Base-by-base conservation (phyloP, 2,113 vertebrate genomes). In the Vanacampus margaritifer region DNA sequence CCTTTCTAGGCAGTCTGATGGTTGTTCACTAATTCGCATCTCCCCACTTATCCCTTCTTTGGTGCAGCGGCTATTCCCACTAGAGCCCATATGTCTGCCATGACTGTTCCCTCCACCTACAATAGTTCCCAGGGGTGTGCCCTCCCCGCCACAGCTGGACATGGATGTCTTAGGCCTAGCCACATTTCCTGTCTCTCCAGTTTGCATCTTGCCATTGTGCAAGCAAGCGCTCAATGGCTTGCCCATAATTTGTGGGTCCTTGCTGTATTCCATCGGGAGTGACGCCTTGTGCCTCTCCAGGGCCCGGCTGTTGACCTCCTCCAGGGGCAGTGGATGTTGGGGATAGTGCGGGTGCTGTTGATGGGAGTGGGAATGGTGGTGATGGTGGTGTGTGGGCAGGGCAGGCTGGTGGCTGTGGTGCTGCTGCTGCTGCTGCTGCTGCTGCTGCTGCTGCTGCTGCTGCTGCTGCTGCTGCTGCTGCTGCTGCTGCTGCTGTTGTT, bases 161-260 rank as follows among this genome's bases (percentile, higher is more conserved):
- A 95, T 90, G 0, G 92, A 67, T 0, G 89, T 81, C 68, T 94
- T 94, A 21, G 79, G 28, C 41, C 77, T 85, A 28, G 82, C 53
- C 36, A 71, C 78, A 64, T 69, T 62, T 84, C 89, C 86, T 19
- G 86, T 23, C 21, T 96, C 95, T 0, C 94, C 92, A 0, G 94
- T 94, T 82, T 94, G 91, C 76, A 94, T 92, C 88, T 97, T 98
- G 83, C 94, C 88, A 62, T 93, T 95, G 83, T 95, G 93, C 77
- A 96, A 89, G 79, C 96, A 98, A 76, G 95, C 94, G 73, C 94
- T 89, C 69, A 96, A 92, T 67, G 95, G 92, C 71, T 95, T 95
- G 2, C 88, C 90, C 75, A 95, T 88, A n/a, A 72, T 82, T 32
- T 86, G 85, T 0, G 87, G 88, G 24, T 95, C 95, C 63, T 95